Evolutionary conservation across 2,888 invertebrate genomes (phyloP), one percentile per base, ranked within the genome.

Genomic region (Drosophila mettleri): DNA sequence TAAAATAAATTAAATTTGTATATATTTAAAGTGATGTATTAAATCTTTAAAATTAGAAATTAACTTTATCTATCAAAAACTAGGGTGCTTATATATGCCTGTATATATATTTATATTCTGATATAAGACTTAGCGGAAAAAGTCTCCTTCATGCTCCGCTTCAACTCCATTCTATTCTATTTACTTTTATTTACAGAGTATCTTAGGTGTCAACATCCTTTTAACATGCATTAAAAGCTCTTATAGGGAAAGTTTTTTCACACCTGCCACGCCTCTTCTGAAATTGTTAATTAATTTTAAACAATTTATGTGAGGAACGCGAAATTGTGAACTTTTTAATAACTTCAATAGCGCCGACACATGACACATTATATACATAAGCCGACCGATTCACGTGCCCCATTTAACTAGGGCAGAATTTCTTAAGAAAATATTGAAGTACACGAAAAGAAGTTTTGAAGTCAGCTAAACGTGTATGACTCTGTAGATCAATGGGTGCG

Each of bases 241-340:
- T 41, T 34, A 34, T 5, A 7, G 34, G 7, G 6, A 5, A 33
- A 14, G 7, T 39, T 20, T 14, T n/a, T 43, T 43, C n/a, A 16
- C 43, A 43, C 43, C n/a, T 43, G 43, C 24, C 43, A 43, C 9
- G 24, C 43, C 43, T 10, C 24, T 43, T 24, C 14, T 8, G 41
- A 41, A 22, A 22, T 22, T 39, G 20, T 14, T 20, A 20, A 7
- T 20, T 7, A 20, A 0, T 20, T 14, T 14, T 1, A 7, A 7
- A 1, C 22, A 14, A 2, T 41, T 41, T 14, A 22, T 41, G 41
- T 7, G 22, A 22, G 14, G 7, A 3, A 14, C 1, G 3, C n/a
- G n/a, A n/a, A 5, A n/a, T 9, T 5, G 24, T 9, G n/a, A 24
- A 5, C n/a, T 24, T 4, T 24, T 43, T n/a, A 24, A 1, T n/a